Percentiles rank a stretch among this genome's conserved stretches.
These are phyloP conservation scores for Psammodynastes pulverulentus DNA, from an alignment of 2,113 vertebrate genomes.

Conservation along the genomic window DNA sequence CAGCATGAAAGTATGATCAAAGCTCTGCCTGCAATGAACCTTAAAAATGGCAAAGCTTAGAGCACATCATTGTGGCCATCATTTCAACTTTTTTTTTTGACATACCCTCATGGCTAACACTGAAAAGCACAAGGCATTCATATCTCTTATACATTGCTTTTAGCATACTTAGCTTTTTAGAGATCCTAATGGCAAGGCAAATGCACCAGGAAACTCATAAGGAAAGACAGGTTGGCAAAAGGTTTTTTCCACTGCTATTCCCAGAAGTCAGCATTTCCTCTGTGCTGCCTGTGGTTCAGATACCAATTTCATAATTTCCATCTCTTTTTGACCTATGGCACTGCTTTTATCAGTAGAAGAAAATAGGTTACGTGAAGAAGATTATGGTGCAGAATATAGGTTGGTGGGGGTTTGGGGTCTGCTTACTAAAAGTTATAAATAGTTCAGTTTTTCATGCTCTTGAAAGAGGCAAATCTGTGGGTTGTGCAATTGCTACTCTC, in stretches of 20 bases:
- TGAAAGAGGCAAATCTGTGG: background rate
- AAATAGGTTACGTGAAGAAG: background rate
- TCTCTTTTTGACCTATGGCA: background rate
- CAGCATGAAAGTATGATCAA: background rate
- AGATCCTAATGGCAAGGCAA: background rate
- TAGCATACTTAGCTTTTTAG: background rate
- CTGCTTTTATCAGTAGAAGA: background rate
- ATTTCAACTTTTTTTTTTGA: background rate
- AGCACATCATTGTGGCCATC: background rate
- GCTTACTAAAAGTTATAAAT: background rate
- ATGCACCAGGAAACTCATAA: background rate
- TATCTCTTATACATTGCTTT: background rate
- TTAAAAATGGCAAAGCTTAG: background rate
- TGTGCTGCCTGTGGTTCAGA: background rate
- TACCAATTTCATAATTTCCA: background rate
- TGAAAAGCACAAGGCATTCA: background rate
- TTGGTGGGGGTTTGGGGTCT: background rate
- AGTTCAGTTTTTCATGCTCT: background rate
- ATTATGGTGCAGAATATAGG: background rate
- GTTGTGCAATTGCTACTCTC: background rate
- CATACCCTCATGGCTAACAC: background rate
- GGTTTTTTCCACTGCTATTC: background rate
- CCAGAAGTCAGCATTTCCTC: background rate
- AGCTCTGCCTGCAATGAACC: background rate
- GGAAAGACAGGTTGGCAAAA: background rate